Evolutionary conservation across 2,113 vertebrate species (phyloP).

Genomic region (Campylomormyrus tamandua): DNA sequence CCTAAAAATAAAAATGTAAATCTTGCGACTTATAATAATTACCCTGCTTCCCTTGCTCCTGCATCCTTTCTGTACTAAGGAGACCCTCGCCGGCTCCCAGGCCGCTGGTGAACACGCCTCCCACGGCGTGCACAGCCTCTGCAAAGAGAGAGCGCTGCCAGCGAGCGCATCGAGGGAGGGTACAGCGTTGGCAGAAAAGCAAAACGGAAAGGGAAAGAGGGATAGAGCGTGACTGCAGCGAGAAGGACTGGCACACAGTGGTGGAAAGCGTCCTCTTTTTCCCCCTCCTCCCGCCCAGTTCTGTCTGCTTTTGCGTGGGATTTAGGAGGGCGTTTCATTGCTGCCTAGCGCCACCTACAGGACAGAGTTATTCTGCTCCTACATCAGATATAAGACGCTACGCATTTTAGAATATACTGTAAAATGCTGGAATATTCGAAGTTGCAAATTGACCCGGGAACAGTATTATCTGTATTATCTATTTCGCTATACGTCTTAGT

Average conservation of each 20-base stretch:
- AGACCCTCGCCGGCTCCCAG: conserved; percentile 29
- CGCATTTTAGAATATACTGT: neutral
- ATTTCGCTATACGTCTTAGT: neutral
- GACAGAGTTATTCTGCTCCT: neutral
- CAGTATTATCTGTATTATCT: neutral
- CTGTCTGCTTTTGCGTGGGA: neutral
- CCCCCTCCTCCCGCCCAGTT: conserved; percentile 1
- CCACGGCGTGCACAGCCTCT: conserved; percentile 27
- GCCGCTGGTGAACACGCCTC: conserved; percentile 41
- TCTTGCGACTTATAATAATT: neutral
- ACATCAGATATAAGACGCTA: neutral
- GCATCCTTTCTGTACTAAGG: conserved; percentile 27
- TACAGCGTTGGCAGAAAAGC: neutral
- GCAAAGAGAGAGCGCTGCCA: conserved; percentile 16
- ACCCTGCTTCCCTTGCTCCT: neutral
- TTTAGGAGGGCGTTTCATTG: neutral
- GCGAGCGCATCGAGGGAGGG: conserved; percentile 7
- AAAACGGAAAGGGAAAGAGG: neutral
- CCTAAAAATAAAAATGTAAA: neutral
- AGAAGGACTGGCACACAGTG: conserved; percentile 21
- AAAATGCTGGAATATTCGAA: neutral
- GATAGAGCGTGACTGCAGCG: conserved; percentile 38
- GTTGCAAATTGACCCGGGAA: neutral
- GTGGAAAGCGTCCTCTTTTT: neutral
- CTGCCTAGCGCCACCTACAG: conserved; percentile 42